These are phyloP conservation scores for Gallinago undulata DNA, from an alignment of 2,113 vertebrate species.

Conservation along the genomic window DNA sequence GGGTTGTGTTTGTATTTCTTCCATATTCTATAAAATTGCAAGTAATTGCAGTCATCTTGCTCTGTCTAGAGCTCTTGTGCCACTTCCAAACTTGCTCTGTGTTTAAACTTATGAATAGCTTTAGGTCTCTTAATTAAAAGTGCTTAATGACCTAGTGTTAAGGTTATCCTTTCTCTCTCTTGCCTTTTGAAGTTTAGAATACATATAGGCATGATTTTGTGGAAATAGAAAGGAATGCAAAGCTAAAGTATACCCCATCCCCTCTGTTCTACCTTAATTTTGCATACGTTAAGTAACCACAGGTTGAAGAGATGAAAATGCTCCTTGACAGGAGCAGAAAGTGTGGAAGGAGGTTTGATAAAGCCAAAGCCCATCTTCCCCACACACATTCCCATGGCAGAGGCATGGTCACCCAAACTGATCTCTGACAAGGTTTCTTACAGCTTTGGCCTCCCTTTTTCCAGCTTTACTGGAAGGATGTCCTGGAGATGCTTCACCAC, in stretches of 20 bases:
- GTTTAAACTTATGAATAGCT: background rate
- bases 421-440: background rate
- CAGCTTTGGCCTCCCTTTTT: background rate
- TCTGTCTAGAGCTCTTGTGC: background rate
- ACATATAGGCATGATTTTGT: background rate
- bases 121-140: background rate
- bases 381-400: background rate
- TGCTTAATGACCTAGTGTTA: background rate
- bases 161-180: background rate
- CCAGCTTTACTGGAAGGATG: background rate
- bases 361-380: background rate
- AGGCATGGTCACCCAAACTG: background rate
- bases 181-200: background rate
- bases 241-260: background rate
- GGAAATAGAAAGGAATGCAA: background rate
- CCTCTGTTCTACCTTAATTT: background rate
- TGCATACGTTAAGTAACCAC: background rate
- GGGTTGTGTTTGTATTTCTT: background rate
- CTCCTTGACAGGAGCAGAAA: background rate
- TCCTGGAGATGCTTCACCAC: background rate
- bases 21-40: background rate
- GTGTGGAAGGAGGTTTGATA: background rate
- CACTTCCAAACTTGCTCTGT: background rate
- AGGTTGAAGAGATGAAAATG: background rate
- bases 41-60: background rate